Evolutionary conservation across 2,888 invertebrate species (phyloP), one percentile per base, ranked within the genome.

Genomic region (Scelioninae gen. 1): DNA sequence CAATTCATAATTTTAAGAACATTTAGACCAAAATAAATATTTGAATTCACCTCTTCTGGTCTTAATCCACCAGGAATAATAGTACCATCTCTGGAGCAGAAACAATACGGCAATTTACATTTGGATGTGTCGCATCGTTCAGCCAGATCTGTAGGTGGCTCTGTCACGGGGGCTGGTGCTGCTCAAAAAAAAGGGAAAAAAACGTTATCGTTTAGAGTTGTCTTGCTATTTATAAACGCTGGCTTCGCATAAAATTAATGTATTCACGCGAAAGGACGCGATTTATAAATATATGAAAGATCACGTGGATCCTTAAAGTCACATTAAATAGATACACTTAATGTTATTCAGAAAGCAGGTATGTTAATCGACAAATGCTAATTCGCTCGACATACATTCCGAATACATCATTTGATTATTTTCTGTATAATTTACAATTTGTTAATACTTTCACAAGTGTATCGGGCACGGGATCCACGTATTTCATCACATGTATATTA

Each of bases 1-100:
- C n/a, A n/a, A n/a, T n/a, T n/a, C n/a, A n/a, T n/a, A n/a, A n/a
- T n/a, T n/a, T n/a, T n/a, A n/a, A n/a, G n/a, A n/a, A n/a, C n/a
- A n/a, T n/a, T n/a, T n/a, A 4, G 23, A 23, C 23, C 23, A 23
- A 23, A 23, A 38, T 8, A 38, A 4, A 38, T 38, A 38, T 38
- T 11, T 47, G 10, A 11, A 49, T 74, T 93, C 93, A 97, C 97
- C 89, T 97, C 96, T 91, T 96, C 95, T 13, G 96, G 95, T 75
- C 96, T 95, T 38, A 98, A 93, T 65, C 95, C 96, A 38, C 97
- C 97, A 8, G 98, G 98, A 87, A 98, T 96, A 81, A 95, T 91
- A 5, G 97, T 98, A 43, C 98, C 98, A 92, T 98, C 98, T 90
- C 96, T 96, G 43, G 97, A 97, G 91, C 98, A 98, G 93, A 95